Conservation (phyloP, 2,113 vertebrate species). For the Malaclemys terrapin region DNA sequence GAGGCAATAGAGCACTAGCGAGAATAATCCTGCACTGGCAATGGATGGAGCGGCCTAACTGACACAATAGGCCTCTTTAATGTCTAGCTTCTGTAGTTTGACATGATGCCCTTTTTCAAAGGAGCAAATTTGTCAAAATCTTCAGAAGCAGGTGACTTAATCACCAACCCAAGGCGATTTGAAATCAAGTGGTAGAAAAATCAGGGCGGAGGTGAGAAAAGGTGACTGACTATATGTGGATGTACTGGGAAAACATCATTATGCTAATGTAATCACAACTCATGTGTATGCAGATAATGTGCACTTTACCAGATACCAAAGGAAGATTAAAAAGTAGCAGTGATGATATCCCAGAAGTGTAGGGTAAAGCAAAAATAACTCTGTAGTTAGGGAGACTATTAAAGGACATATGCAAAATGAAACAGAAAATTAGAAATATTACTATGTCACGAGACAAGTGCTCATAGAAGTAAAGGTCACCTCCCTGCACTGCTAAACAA, state of each 20-base stretch:
- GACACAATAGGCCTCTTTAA: not conserved
- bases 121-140: not conserved
- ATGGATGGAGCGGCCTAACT: not conserved
- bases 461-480: not conserved
- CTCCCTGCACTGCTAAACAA: not conserved
- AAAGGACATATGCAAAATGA: not conserved
- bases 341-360: not conserved
- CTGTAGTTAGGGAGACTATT: not conserved
- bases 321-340: not conserved
- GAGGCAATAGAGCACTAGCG: not conserved
- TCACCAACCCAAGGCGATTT: not conserved
- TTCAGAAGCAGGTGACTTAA: not conserved
- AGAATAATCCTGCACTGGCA: too few relatives aligned
- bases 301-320: not conserved
- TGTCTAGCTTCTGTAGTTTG: not conserved
- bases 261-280: not conserved
- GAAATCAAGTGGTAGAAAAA: not conserved
- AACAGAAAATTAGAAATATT: not conserved
- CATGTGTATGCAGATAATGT: not conserved
- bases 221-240: not conserved
- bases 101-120: not conserved
- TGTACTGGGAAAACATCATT: not conserved
- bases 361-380: not conserved
- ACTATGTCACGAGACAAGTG: not conserved
- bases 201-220: not conserved